Evolutionary conservation across 2,797 vertebrate genomes (phyloP), one percentile per base, ranked within the genome.

Genomic region (Coendou prehensilis): DNA sequence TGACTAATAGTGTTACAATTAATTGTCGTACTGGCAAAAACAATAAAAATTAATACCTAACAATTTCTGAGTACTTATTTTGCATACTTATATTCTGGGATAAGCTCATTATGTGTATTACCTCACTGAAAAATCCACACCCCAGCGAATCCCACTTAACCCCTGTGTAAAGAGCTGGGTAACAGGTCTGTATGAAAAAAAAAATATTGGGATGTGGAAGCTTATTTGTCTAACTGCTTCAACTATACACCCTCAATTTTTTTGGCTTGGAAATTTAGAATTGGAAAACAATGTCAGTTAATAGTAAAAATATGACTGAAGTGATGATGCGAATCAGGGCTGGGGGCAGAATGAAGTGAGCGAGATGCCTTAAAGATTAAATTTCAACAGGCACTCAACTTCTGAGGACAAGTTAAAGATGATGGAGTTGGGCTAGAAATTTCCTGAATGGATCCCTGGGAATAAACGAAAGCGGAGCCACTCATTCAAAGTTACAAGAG

Each of bases 41-140:
- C 23, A 79, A 52, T 59, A 20, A 67, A 47, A 67, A 47, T 9
- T 37, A 59, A 56, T 9, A 8, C 22, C 30, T 37, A 13, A 0
- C 37, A 3, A 20, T 30, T 64, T 23, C 11, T n/a, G 33, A 76
- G 52, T 26, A 33, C 50, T 17, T 17, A 37, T 0, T 75, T 26
- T 13, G 37, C 78, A 69, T 37, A 67, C 5, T 67, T n/a, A n/a
- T 61, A 67, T 67, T 22, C 50, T 23, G 30, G 22, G 30, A 50
- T 22, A 18, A 41, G 1, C 3, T 37, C 15, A 0, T 41, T 83
- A 4, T 0, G 0, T n/a, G 6, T 7, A 73, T 2, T 4, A 41
- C 8, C 17, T 64, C 76, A 18, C 8, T 67, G 56, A 75, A 61
- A 45, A 45, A 1, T 7, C 47, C 26, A 6, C 3, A 33, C 23